Evolutionary conservation across 2,113 vertebrate genomes (phyloP).

Genomic region (Eubucco bourcierii): DNA sequence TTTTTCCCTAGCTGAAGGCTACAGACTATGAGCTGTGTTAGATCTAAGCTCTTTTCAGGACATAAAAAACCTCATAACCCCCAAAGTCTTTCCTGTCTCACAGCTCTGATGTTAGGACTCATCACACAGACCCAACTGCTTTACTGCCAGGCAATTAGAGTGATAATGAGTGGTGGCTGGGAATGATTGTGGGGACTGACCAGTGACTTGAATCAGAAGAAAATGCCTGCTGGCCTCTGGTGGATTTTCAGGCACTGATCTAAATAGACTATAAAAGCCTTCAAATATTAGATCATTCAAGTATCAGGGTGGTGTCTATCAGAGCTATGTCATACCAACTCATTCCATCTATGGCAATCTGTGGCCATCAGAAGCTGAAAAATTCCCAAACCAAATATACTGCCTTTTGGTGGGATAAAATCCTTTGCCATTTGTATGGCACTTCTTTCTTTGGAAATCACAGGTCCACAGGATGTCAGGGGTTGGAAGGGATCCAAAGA

Average conservation of each 20-base stretch:
- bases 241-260: not conserved
- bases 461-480: no score
- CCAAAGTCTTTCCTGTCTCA: not conserved
- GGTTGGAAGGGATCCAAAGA: no score
- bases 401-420: not conserved
- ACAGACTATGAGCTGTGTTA: not conserved
- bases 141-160: not conserved
- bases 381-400: not conserved
- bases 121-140: not conserved
- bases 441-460: not conserved
- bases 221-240: not conserved
- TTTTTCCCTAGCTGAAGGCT: not conserved
- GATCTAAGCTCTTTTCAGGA: not conserved
- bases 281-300: not conserved
- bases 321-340: not conserved
- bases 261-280: not conserved
- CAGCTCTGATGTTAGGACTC: not conserved
- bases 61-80: not conserved
- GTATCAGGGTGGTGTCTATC: not conserved
- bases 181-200: not conserved
- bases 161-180: not conserved
- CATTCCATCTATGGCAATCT: accelerated
- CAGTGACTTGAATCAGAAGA: not conserved
- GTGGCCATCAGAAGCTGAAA: not conserved
- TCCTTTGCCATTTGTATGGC: not conserved